phyloP scores from a whole-genome alignment of 2,113 vertebrate genomes.

The Myiagra hebetior region DNA sequence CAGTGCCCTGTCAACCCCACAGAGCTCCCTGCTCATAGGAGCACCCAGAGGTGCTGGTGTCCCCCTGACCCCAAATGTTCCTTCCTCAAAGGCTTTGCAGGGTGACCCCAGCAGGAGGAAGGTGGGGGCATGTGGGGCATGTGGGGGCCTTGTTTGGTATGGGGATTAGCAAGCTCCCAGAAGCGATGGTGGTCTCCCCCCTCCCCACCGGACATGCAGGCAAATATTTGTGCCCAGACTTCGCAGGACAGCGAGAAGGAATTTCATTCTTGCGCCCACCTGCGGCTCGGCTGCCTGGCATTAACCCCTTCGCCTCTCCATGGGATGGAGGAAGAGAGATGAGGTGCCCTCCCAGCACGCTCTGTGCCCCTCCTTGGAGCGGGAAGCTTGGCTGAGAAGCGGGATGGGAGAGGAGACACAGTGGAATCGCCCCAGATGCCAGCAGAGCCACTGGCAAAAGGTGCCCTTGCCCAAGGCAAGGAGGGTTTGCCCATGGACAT shows the following conservation, averaged over 20 bases:
- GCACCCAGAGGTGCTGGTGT: neutral
- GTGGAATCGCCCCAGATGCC: rapidly evolving
- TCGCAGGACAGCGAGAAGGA: conserved; percentile 71
- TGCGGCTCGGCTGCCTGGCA: conserved; percentile 27
- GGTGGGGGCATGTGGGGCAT: neutral
- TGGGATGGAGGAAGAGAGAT: neutral
- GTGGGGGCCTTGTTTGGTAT: conserved; percentile 39
- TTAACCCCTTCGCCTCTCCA: conserved; percentile 22
- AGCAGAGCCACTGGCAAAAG: neutral
- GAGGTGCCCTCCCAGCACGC: neutral
- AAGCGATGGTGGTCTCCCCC: conserved; percentile 53
- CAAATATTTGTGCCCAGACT: conserved; percentile 73
- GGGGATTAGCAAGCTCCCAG: conserved; percentile 57
- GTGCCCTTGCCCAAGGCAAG: neutral
- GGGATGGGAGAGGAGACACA: neutral
- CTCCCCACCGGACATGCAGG: conserved; percentile 68
- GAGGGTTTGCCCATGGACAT: neutral
- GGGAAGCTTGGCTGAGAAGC: neutral
- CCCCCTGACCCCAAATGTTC: neutral
- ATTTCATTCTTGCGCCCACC: conserved; percentile 67
- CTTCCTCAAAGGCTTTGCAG: neutral
- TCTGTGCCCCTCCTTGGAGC: rapidly evolving
- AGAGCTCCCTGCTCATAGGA: neutral
- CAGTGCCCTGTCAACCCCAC: rapidly evolving
- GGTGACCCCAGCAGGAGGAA: neutral